A percentile compares a stretch with the other conserved stretches of the same genome.
phyloP scores from a whole-genome alignment of 2,113 vertebrate species.

The Mustela nigripes region DNA sequence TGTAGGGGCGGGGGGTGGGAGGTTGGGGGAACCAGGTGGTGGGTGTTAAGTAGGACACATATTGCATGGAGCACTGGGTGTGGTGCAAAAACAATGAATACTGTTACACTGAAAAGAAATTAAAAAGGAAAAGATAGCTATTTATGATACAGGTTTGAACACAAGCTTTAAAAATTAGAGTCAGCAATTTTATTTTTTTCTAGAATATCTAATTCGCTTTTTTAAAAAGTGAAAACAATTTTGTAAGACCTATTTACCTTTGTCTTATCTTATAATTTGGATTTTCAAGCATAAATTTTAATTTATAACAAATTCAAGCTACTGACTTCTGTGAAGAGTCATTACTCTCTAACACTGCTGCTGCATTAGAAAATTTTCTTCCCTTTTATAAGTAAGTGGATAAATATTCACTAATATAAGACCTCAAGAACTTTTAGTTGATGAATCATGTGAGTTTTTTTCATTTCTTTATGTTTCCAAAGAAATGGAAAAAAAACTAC shows the following conservation, averaged over 20 bases:
- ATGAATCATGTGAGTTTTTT: background rate
- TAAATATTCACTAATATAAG: background rate
- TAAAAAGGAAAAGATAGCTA: background rate
- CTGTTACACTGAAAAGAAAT: too few species aligned
- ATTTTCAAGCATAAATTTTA: background rate
- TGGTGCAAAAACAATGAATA: too few species aligned
- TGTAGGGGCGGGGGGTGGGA: too few species aligned
- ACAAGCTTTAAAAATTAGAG: background rate
- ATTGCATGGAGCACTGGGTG: too few species aligned
- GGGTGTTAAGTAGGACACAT: too few species aligned
- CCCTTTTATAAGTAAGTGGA: background rate
- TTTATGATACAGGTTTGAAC: background rate
- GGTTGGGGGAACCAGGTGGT: too few species aligned
- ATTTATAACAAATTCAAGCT: background rate
- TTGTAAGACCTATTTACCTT: background rate
- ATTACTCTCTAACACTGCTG: background rate
- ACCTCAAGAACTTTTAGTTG: background rate
- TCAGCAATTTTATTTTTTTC: background rate
- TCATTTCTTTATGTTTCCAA: background rate
- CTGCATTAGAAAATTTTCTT: background rate
- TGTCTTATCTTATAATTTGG: background rate
- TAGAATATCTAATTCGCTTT: background rate
- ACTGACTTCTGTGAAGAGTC: background rate
- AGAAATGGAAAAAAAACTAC: background rate
- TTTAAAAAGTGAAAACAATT: background rate